Conservation (phyloP, 1,140 invertebrate genomes). For the Belonocnema kinseyi region DNA sequence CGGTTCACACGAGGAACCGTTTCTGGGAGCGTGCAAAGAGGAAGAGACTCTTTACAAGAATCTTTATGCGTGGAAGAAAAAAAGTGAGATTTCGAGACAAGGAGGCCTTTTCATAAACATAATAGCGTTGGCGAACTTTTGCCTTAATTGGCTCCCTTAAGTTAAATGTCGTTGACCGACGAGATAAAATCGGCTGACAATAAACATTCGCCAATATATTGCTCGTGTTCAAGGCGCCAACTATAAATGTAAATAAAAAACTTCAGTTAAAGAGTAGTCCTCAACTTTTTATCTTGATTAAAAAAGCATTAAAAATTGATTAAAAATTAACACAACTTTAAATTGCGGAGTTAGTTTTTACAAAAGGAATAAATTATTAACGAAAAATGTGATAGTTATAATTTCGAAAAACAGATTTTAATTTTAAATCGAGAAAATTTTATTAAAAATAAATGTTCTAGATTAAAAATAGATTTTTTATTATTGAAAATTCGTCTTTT, state of each 20-base stretch:
- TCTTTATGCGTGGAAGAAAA: background rate
- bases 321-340: too few species aligned
- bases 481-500: too few species aligned
- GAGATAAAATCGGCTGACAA: background rate
- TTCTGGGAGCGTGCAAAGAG: background rate
- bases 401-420: too few species aligned
- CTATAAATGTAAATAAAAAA: background rate
- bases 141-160: conserved; percentile 15
- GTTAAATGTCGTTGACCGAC: background rate
- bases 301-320: too few species aligned
- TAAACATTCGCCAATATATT: conserved; percentile 10
- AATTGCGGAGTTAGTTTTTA: background rate
- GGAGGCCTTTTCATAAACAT: conserved; percentile 2
- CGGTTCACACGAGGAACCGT: background rate
- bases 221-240: background rate
- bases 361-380: background rate
- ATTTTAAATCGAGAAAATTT: too few species aligned
- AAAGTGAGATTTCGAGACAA: background rate
- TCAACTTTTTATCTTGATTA: background rate
- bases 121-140: background rate
- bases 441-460: too few species aligned
- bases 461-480: too few species aligned
- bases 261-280: background rate
- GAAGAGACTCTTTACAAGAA: background rate
- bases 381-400: too few species aligned